A percentile compares a stretch with the other conserved stretches of the same genome.
Evolutionary conservation across 2,113 vertebrate species (phyloP).

Genomic region (Nesogale talazaci): DNA sequence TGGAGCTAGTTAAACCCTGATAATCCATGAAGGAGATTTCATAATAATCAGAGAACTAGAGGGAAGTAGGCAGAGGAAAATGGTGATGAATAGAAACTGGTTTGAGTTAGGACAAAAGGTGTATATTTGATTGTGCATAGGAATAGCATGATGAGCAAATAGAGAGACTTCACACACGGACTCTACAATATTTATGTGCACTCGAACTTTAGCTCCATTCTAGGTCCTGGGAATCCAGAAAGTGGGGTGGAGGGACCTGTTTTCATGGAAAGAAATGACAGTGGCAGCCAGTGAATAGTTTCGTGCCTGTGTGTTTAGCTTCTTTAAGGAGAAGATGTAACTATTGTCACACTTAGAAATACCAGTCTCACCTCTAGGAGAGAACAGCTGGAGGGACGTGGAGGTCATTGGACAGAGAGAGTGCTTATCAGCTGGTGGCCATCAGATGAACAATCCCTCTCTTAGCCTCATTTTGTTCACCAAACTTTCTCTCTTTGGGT

Average conservation of each 20-base stretch:
- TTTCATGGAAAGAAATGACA: background rate
- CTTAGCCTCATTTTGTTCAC: background rate
- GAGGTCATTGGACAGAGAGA: background rate
- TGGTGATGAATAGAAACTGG: background rate
- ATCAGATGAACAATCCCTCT: no score
- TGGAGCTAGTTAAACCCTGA: background rate
- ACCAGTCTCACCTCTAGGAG: no score
- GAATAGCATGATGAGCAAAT: background rate
- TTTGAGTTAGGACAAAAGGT: background rate
- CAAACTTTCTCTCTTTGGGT: background rate
- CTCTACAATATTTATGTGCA: no score
- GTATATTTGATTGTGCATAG: background rate
- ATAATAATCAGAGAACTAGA: background rate
- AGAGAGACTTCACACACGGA: no score
- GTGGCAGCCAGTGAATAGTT: background rate
- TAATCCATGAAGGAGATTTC: background rate
- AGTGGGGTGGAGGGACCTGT: background rate
- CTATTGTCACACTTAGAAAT: background rate
- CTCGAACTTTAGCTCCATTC: background rate
- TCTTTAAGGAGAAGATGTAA: background rate
- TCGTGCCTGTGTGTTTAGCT: no score
- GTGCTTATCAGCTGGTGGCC: background rate
- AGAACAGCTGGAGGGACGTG: background rate
- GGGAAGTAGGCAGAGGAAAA: background rate
- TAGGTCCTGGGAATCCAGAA: background rate